Base-by-base conservation (phyloP, 2,113 vertebrate genomes). In the Mobula birostris region DNA sequence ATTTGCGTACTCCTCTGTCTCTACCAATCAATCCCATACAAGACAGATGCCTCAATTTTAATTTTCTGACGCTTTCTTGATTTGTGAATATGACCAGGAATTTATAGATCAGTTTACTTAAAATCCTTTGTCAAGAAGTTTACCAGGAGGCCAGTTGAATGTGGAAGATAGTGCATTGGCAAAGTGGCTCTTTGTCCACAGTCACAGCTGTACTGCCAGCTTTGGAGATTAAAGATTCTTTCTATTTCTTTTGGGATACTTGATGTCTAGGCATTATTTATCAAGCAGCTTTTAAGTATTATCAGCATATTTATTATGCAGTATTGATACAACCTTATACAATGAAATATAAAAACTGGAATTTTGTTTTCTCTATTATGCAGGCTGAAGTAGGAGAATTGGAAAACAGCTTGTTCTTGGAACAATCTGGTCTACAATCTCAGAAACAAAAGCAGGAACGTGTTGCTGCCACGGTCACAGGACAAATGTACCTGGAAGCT, bases 401-500 rank as follows among this genome's bases (percentile, higher is more conserved):
- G 95, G 98, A 99, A 96, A 97, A 95, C 77, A 95, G 96, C 76
- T 97, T 99, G 63, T 97, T 97, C 96, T 95, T 95, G 32, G 97
- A 99, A 94, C 98, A 99, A 96, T 96, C 95, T 95, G 95, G 76
- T 0, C 96, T 99, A 96, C 97, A 95, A 32, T 96, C 97, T 94
- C 98, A 98, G 95, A 97, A 98, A 12, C 97, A 99, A 96, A 98
- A 99, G 94, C 98, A 99, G 94, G 98, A 99, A 94, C 97, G 98
- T 74, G 95, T 97, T 56, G 98, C 99, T 0, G 96, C 97, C 95
- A 98, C 98, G 0, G 98, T 99, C 94, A 99, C 99, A 0, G 98
- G 98, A 61, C 99, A 99, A 97, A 99, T 99, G 99, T 98, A 97
- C 95, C 96, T 98, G 94, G 99, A 99, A 96, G 99, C 98, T 95